Evolutionary conservation across 2,797 vertebrate genomes (phyloP), one percentile per base, ranked within the genome.

Genomic region (Poecilia gillii): DNA sequence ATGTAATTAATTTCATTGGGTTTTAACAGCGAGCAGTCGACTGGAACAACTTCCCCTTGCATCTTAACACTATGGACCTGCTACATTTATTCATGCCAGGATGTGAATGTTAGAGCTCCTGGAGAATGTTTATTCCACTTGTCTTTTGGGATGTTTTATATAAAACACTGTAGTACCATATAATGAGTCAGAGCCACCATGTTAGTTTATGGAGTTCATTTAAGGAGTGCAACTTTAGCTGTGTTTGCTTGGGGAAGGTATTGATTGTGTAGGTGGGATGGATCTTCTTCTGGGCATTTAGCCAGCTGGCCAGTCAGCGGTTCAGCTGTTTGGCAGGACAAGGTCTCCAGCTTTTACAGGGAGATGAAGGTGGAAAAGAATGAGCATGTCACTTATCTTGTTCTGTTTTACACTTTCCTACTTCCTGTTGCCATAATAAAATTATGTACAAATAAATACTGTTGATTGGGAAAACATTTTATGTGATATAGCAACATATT

Each of bases 251-350:
- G 55, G 74, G n/a, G 36, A 79, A 45, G 31, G 66, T 92, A 94
- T 94, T 64, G 91, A 93, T 93, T 70, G 86, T 76, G 89, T 80
- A 80, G 89, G 90, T 84, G 85, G 77, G 70, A 39, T 79, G 79
- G 85, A 77, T 83, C 75, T 73, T 87, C 81, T 79, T 23, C 82
- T 81, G 81, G 86, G 88, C 81, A 78, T 81, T 51, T 11, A 80
- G 90, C 86, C 88, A 90, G 73, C 28, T 25, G 53, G 74, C 76
- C 80, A 85, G 87, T 89, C 90, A 93, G 88, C 88, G 84, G 25
- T 91, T 90, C 81, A 82, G 75, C 74, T 8, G 31, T 20, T 73
- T 75, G 76, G 59, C 74, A 77, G 76, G 75, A 76, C 75, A 80
- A 46, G 72, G 74, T 81, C 74, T 33, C 81, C 6, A 46, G 41